Conservation (phyloP, 2,113 vertebrate genomes). For the Xiphophorus couchianus region DNA sequence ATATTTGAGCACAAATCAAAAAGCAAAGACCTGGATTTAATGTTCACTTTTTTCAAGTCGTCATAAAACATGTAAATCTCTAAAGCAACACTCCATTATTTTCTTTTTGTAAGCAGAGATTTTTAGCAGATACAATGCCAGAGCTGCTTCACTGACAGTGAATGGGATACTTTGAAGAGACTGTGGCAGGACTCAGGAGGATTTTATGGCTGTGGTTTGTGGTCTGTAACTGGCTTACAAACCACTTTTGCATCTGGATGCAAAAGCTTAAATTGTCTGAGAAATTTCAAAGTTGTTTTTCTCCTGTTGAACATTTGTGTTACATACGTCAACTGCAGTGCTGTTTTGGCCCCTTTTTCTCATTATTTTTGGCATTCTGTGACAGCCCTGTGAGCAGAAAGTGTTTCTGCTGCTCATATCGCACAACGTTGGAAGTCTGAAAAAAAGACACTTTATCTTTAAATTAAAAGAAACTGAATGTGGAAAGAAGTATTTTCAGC, state of each 20-base stretch:
- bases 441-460: slow-evolving; percentile 27
- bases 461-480: not conserved
- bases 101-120: slow-evolving; percentile 27
- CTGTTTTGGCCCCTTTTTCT: slow-evolving; percentile 21
- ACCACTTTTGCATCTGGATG: slow-evolving; percentile 35
- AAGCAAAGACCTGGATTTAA: no score
- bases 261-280: slow-evolving; percentile 45
- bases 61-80: slow-evolving; percentile 2
- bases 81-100: not conserved
- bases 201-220: slow-evolving; percentile 59
- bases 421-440: not conserved
- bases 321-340: slow-evolving; percentile 28
- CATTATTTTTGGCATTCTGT: slow-evolving; percentile 37
- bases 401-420: slow-evolving; percentile 28
- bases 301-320: slow-evolving; percentile 27
- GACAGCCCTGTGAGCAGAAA: slow-evolving; percentile 28
- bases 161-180: slow-evolving; percentile 58
- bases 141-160: slow-evolving; percentile 46
- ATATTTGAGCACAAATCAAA: not conserved
- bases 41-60: no score
- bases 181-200: slow-evolving; percentile 44
- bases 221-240: slow-evolving; percentile 43
- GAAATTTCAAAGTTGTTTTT: slow-evolving; percentile 39
- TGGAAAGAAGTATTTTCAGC: slow-evolving; percentile 25
- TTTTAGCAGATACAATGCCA: slow-evolving; percentile 50